A percentile compares a stretch with the other conserved stretches of the same genome.
Conservation (phyloP, 53 echinoderm and acorn worm genomes). For the Paracentrotus lividus region DNA sequence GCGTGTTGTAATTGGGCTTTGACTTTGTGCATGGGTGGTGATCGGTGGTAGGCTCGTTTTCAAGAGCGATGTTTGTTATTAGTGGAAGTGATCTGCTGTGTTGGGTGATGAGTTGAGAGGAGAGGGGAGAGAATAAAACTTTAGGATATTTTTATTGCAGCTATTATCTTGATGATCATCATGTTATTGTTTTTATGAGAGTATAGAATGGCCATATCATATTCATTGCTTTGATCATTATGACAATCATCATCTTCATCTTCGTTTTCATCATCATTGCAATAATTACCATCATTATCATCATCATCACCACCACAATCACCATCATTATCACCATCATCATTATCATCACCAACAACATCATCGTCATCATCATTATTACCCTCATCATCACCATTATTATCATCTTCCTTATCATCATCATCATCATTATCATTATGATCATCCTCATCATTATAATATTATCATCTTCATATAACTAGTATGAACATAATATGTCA, state of each 20-base stretch:
- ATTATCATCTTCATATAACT: neutral
- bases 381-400: neutral
- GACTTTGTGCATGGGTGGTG: neutral
- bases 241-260: neutral
- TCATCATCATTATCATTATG: neutral
- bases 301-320: neutral
- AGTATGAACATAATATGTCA: too few relatives aligned
- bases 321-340: neutral
- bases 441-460: neutral
- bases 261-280: neutral
- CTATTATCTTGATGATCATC: neutral
- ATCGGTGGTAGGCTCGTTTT: slow-evolving; percentile 8
- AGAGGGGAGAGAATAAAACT: neutral
- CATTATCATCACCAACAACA: neutral
- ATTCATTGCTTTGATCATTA: neutral
- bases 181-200: neutral
- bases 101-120: neutral
- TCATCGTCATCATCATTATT: neutral
- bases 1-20: slow-evolving; percentile 34
- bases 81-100: slow-evolving; percentile 32
- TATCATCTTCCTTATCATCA: neutral
- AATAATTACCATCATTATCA: neutral
- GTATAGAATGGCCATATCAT: neutral
- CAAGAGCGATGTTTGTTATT: neutral
- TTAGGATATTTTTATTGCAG: neutral